phyloP scores from a whole-genome alignment of 2,113 vertebrate genomes.

The Laterallus jamaicensis region DNA sequence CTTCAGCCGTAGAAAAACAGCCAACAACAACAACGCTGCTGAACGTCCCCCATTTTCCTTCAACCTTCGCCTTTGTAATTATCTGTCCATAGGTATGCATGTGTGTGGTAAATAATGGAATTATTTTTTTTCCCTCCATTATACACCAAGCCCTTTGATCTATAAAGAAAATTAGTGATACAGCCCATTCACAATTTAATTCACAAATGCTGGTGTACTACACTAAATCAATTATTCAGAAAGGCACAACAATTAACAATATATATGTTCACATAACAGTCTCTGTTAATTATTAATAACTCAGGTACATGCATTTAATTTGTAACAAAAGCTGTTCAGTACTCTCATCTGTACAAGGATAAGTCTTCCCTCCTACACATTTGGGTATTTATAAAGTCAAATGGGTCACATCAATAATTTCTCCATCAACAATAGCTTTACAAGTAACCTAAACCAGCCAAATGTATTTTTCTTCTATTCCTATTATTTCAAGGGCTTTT shows the following conservation, averaged over 20 bases:
- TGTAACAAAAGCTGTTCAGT: constrained; percentile 51
- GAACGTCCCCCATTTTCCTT: not conserved
- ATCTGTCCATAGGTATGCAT: not conserved
- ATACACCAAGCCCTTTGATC: constrained; percentile 22
- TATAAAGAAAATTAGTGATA: constrained; percentile 11
- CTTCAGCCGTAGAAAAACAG: not conserved
- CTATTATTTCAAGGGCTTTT: constrained; percentile 35
- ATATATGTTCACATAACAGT: constrained; percentile 51
- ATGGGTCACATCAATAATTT: constrained; percentile 55
- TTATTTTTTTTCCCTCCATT: not conserved
- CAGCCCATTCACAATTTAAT: not conserved
- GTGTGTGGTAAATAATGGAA: not conserved
- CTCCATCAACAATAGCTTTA: constrained; percentile 60
- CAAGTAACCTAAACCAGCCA: not conserved
- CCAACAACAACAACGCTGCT: not conserved
- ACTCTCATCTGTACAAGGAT: constrained; percentile 34
- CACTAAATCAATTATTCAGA: constrained; percentile 56
- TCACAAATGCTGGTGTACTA: constrained; percentile 1
- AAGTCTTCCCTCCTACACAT: constrained; percentile 59
- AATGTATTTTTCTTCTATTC: constrained; percentile 49
- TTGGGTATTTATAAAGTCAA: constrained; percentile 45
- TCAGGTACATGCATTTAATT: constrained; percentile 38
- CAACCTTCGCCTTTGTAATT: not conserved
- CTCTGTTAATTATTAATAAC: constrained; percentile 73
- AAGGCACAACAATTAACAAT: constrained; percentile 71